A percentile compares a stretch with the other conserved stretches of the same genome.
phyloP scores from a whole-genome alignment of 2,797 vertebrate genomes.

The Coluber constrictor region DNA sequence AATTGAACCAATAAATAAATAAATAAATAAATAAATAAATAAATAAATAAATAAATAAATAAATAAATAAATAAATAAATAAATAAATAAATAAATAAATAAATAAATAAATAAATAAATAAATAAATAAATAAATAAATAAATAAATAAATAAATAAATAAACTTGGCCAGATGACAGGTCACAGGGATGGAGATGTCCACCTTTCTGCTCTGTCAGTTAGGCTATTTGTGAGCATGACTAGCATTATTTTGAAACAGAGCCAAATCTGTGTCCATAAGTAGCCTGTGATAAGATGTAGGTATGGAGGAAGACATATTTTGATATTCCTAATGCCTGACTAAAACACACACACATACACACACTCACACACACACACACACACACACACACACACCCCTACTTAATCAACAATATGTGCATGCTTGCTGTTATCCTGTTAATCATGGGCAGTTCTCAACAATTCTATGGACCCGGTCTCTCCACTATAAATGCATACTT shows the following conservation, averaged over 20 bases:
- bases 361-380: neutral
- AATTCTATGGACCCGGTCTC: neutral
- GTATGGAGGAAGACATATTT: neutral
- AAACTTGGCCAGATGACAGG: neutral
- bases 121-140: too few species aligned
- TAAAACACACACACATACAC: neutral
- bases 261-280: neutral
- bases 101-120: too few species aligned
- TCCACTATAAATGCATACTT: neutral
- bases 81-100: too few species aligned
- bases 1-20: too few species aligned
- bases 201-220: neutral
- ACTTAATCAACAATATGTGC: neutral
- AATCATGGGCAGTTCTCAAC: neutral
- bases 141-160: too few species aligned
- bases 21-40: too few species aligned
- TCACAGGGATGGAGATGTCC: neutral
- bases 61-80: too few species aligned
- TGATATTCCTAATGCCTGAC: neutral
- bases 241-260: neutral
- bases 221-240: neutral
- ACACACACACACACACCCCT: neutral
- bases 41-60: too few species aligned
- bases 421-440: neutral
- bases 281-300: neutral